phyloP scores from a whole-genome alignment of 2,888 invertebrate species.

The Enchytraeus crypticus region DNA sequence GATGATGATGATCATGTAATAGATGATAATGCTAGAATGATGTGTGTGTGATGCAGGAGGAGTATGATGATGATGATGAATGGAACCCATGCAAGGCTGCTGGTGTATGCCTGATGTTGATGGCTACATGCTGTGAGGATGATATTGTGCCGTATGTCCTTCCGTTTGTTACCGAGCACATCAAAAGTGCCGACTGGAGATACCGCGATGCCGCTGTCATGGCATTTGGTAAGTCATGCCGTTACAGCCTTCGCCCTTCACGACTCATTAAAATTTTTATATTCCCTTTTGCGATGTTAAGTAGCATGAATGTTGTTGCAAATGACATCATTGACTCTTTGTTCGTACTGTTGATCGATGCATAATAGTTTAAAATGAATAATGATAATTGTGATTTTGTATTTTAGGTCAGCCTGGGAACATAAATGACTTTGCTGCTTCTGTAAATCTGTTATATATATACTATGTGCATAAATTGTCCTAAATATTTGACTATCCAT shows the following conservation, averaged over 20 bases:
- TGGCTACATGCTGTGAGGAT: slow-evolving; percentile 94
- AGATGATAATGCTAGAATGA: no score
- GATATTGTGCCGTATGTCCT: slow-evolving; percentile 88
- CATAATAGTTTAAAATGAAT: background rate
- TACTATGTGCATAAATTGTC: no score
- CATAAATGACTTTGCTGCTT: no score
- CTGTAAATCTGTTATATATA: no score
- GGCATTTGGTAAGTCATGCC: slow-evolving; percentile 69
- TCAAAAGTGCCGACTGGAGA: slow-evolving; percentile 80
- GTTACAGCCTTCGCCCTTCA: no score
- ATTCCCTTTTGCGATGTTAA: no score
- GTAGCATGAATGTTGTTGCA: background rate
- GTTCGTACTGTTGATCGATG: background rate
- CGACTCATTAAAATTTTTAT: background rate
- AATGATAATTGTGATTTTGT: no score
- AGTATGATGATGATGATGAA: slow-evolving; percentile 93
- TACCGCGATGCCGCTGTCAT: slow-evolving; percentile 90
- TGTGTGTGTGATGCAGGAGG: no score
- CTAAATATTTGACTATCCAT: no score
- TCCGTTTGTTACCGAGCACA: slow-evolving; percentile 91
- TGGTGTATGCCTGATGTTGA: slow-evolving; percentile 92
- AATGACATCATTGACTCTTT: background rate
- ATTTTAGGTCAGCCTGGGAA: no score
- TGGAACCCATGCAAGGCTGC: slow-evolving; percentile 99
- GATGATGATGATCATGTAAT: no score